These are phyloP conservation scores for Laothoe populi DNA, from an alignment of 2,888 invertebrate species.

Conservation along the genomic window DNA sequence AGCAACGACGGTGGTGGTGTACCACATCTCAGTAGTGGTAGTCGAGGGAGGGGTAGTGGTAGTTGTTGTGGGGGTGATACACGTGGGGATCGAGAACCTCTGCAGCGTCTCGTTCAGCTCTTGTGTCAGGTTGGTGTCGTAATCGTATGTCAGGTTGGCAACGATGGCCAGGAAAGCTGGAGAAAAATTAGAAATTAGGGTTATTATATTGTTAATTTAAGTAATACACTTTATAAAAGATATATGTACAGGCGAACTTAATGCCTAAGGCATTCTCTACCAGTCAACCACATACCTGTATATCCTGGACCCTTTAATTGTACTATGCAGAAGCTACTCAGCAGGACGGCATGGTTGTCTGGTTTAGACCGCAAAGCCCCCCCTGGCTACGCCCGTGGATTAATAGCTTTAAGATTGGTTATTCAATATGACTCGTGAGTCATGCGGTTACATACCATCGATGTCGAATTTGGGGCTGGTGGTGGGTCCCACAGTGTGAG, in stretches of 20 bases:
- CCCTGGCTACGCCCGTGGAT: too few species aligned
- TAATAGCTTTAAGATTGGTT: too few species aligned
- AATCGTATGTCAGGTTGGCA: conserved; percentile 53
- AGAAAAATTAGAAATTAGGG: neutral
- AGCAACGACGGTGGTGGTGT: conserved; percentile 49
- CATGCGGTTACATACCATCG: conserved; percentile 31
- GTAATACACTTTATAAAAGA: too few species aligned
- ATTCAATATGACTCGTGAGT: too few species aligned
- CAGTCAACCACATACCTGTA: too few species aligned
- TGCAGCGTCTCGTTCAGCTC: conserved; percentile 51
- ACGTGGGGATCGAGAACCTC: conserved; percentile 50
- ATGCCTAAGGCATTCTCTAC: too few species aligned
- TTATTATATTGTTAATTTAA: too few species aligned
- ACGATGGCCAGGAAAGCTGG: conserved; percentile 47
- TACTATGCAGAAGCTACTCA: too few species aligned
- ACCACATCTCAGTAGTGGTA: conserved; percentile 33
- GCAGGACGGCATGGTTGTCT: too few species aligned
- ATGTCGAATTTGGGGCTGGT: conserved; percentile 42
- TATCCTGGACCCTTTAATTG: too few species aligned
- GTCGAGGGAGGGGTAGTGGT: conserved; percentile 28
- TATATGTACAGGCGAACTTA: too few species aligned
- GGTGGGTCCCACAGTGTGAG: conserved; percentile 5
- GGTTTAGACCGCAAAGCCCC: too few species aligned
- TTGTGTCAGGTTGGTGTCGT: conserved; percentile 54
- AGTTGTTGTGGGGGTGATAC: conserved; percentile 36